phyloP scores from a whole-genome alignment of 2,888 invertebrate species.

The Sisyra terminalis region DNA sequence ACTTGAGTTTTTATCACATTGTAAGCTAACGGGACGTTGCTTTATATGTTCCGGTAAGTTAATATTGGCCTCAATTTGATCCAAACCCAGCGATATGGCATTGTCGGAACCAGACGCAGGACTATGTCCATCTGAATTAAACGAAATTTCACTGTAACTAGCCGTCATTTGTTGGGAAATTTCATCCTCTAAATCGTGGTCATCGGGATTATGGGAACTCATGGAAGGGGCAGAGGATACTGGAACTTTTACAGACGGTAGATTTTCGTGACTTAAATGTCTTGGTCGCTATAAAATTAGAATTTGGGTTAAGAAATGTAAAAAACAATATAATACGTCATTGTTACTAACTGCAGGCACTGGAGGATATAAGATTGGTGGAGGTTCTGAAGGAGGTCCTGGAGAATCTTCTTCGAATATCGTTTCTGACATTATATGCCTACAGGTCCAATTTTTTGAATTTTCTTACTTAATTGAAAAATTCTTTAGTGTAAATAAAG shows the following conservation, averaged over 20 bases:
- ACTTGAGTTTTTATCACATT: constrained; percentile 17
- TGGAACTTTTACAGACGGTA: too few relatives aligned
- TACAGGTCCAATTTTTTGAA: too few relatives aligned
- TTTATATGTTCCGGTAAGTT: constrained; percentile 21
- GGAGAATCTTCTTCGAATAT: constrained; percentile 11
- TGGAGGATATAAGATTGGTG: constrained; percentile 20
- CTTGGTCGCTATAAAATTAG: neutral
- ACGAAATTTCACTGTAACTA: constrained; percentile 63
- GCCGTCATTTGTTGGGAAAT: constrained; percentile 55
- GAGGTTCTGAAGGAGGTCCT: constrained; percentile 19
- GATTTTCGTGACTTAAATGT: neutral
- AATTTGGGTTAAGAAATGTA: neutral
- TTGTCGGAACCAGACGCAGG: constrained; percentile 25
- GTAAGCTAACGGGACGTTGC: constrained; percentile 22
- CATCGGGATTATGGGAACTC: constrained; percentile 12
- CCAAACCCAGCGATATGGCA: constrained; percentile 21
- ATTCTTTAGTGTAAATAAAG: neutral
- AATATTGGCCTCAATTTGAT: constrained; percentile 18
- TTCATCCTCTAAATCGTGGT: constrained; percentile 31
- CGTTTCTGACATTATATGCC: constrained; percentile 6
- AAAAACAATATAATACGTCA: too few relatives aligned
- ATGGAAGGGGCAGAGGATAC: constrained; percentile 11
- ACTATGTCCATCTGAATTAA: constrained; percentile 46
- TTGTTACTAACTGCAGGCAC: constrained; percentile 18
- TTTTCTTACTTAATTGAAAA: too few relatives aligned